Evolutionary conservation across 2,888 invertebrate species (phyloP), one percentile per base, ranked within the genome.

Genomic region (Poecilobothrus nobilitatus): DNA sequence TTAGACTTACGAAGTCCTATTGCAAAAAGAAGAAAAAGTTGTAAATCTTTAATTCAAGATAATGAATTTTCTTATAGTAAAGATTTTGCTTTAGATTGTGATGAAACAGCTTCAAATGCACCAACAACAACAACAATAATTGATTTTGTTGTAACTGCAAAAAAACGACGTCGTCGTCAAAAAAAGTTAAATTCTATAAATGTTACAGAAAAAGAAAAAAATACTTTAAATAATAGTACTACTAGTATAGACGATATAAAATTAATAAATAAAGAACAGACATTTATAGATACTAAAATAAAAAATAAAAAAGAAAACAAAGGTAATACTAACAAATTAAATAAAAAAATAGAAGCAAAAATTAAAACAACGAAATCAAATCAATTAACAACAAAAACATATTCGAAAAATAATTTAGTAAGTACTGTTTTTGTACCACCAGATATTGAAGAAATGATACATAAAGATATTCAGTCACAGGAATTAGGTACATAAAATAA

Each of bases 351-450:
- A 7, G 8, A 37, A 8, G 37, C 37, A 8, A 37, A 12, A 37
- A 53, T 12, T 18, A 15, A 12, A n/a, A 53, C 27, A 53, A 53
- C 12, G 53, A 37, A 37, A 18, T 12, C 15, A n/a, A 18, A 6
- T 1, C 37, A 53, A 53, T 15, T 9, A 6, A 18, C 18, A 18
- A 18, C 22, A 10, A 63, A 27, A 27, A 73, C 74, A 27, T 75
- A 75, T 71, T 74, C 74, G 37, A 73, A 72, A 66, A 69, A 66
- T 68, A 73, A 72, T 68, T 66, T 73, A 67, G 68, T 74, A 61
- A 71, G 74, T 68, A 73, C 73, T 68, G 72, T 75, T 44, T 76
- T 74, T 72, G 75, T 76, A 61, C 76, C 76, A 66, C 74, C 74
- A 65, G 76, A 75, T 66, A 71, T 75, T 63, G 76, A 76, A 69